phyloP scores from a whole-genome alignment of 2,888 invertebrate genomes.

The Tridacna crocea region DNA sequence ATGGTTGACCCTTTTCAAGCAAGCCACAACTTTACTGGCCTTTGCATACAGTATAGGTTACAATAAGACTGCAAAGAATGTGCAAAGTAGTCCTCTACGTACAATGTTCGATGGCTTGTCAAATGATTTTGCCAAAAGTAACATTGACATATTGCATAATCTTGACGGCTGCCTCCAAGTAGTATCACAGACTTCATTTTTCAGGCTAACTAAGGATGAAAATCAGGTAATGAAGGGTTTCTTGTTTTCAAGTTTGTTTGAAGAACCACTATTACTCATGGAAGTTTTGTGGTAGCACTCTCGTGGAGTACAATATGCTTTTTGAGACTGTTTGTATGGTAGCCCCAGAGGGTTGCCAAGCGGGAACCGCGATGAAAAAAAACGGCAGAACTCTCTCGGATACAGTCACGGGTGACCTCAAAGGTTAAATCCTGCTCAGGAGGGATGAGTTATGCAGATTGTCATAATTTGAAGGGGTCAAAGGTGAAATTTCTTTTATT shows the following conservation, averaged over 20 bases:
- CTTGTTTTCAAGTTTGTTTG: slow-evolving; percentile 9
- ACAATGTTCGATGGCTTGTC: no score
- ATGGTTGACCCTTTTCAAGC: no score
- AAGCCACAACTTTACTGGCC: no score
- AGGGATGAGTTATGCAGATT: slow-evolving; percentile 29
- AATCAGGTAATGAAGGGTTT: slow-evolving; percentile 10
- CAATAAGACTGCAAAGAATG: no score
- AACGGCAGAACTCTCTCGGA: neutral
- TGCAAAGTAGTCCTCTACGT: no score
- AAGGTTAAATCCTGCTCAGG: slow-evolving; percentile 30
- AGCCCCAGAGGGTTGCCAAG: slow-evolving; percentile 19
- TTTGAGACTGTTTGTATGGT: slow-evolving; percentile 21
- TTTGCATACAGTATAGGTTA: no score
- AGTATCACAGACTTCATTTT: no score
- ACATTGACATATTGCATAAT: no score
- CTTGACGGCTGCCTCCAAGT: no score
- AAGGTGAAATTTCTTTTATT: slow-evolving; percentile 31
- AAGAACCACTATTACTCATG: neutral
- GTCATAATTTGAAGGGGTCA: slow-evolving; percentile 37
- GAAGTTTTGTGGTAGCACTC: slow-evolving; percentile 1
- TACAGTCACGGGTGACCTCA: slow-evolving; percentile 30
- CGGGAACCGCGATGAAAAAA: neutral
- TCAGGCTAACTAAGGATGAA: neutral
- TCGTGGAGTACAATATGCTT: neutral
- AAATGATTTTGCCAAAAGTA: no score